Percentiles rank a stretch among this genome's conserved stretches.
Evolutionary conservation across 53 echinoderm and acorn worm genomes (phyloP).

Genomic region (Holothuria scabra): DNA sequence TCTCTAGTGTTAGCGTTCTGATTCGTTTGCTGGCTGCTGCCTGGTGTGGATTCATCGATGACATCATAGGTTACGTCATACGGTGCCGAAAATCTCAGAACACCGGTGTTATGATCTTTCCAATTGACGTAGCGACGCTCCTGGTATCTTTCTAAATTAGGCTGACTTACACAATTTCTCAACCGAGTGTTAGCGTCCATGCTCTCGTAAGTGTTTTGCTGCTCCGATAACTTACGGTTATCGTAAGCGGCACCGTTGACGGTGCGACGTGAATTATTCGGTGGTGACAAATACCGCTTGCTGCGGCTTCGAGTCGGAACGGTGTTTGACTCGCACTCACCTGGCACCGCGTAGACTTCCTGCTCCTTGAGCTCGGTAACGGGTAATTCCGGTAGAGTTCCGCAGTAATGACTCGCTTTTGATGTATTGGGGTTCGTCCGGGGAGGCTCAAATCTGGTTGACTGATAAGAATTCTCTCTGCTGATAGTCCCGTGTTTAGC

Average conservation of each 20-base stretch:
- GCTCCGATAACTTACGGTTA: too few relatives aligned
- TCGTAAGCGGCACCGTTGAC: too few relatives aligned
- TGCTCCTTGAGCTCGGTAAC: background rate
- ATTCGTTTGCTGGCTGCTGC: background rate
- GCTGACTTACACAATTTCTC: slow-evolving; percentile 32
- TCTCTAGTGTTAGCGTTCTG: slow-evolving; percentile 26
- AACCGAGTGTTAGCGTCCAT: slow-evolving; percentile 1
- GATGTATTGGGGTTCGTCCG: background rate
- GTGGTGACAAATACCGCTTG: slow-evolving; percentile 32
- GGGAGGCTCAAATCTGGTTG: background rate
- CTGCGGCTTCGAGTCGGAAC: slow-evolving; percentile 13
- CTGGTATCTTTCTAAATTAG: slow-evolving; percentile 14
- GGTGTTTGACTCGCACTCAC: slow-evolving; percentile 39
- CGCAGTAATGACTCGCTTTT: background rate
- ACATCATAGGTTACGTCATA: too few relatives aligned
- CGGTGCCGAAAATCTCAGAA: slow-evolving; percentile 19
- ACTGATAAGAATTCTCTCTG: slow-evolving; percentile 25
- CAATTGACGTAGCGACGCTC: slow-evolving; percentile 39
- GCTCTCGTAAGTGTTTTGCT: background rate
- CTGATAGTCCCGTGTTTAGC: background rate
- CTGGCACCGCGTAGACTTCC: slow-evolving; percentile 14
- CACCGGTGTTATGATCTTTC: background rate
- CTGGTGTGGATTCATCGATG: background rate
- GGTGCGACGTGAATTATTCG: slow-evolving; percentile 14
- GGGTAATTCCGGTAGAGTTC: background rate